Percentiles rank a stretch among this genome's conserved stretches.
Conservation (phyloP, 2,888 invertebrate genomes). For the Caenorhabditis plicata region DNA sequence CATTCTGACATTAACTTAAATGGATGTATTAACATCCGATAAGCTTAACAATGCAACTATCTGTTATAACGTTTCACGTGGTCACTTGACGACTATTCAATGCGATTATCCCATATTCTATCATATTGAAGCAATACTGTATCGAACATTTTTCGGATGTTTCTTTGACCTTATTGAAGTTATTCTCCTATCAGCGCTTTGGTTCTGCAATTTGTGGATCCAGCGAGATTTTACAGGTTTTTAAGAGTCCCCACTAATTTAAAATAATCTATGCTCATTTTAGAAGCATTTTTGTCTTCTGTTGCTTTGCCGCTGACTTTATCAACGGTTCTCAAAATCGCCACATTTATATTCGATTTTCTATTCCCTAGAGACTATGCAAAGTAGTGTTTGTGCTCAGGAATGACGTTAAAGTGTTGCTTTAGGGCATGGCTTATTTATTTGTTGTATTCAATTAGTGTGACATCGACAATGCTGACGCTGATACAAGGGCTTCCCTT, state of each 20-base stretch:
- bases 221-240: conserved; percentile 22
- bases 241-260: background rate
- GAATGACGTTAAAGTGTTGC: background rate
- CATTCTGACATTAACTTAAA: no score
- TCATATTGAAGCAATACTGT: conserved; percentile 17
- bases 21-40: no score
- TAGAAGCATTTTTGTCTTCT: conserved; percentile 25
- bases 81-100: conserved; percentile 15
- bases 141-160: conserved; percentile 25
- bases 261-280: background rate
- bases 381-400: background rate
- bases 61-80: conserved; percentile 30
- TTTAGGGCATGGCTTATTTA: conserved; percentile 24
- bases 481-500: conserved; percentile 26
- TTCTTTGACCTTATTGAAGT: conserved; percentile 31
- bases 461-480: conserved; percentile 27
- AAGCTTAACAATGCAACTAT: no score
- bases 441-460: conserved; percentile 15
- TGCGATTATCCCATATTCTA: conserved; percentile 27
- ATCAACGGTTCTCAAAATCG: conserved; percentile 28
- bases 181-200: conserved; percentile 20
- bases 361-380: conserved; percentile 20
- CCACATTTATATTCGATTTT: conserved; percentile 16
- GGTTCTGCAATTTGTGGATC: conserved; percentile 37
- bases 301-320: conserved; percentile 20